Evolutionary conservation across 2,888 invertebrate species (phyloP).

Genomic region (Meteorus cinctellus): DNA sequence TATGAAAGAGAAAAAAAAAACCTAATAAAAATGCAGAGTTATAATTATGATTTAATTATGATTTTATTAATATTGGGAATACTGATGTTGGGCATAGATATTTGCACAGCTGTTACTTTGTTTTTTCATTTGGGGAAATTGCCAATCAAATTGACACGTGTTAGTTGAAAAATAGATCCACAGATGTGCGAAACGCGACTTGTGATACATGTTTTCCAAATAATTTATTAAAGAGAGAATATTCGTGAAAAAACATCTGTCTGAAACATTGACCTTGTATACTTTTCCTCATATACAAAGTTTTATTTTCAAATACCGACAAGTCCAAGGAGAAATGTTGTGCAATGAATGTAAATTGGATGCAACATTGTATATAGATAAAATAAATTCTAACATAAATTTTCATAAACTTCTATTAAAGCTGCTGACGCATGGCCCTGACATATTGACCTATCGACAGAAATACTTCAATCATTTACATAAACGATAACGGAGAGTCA

Average conservation of each 20-base stretch:
- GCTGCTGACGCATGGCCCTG: constrained; percentile 55
- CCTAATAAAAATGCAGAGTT: not conserved
- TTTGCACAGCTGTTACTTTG: too few relatives aligned
- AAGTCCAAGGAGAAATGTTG: not conserved
- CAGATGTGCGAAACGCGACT: not conserved
- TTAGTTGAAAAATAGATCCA: not conserved
- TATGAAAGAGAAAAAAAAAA: not conserved
- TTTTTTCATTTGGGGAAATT: not conserved
- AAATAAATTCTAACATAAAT: not conserved
- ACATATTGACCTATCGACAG: constrained; percentile 62
- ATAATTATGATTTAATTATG: not conserved
- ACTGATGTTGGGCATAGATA: too few relatives aligned
- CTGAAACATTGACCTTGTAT: not conserved
- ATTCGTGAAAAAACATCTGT: not conserved
- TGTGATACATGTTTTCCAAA: not conserved
- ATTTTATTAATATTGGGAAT: not conserved
- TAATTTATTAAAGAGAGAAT: not conserved
- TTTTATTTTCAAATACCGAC: not conserved
- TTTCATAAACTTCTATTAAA: not conserved
- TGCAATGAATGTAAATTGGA: not conserved
- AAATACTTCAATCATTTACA: constrained; percentile 43
- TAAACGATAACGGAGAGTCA: not conserved
- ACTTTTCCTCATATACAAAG: constrained; percentile 1
- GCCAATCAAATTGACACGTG: not conserved
- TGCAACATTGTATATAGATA: not conserved